Evolutionary conservation across 2,797 vertebrate genomes (phyloP), one percentile per base, ranked within the genome.

Genomic region (Vultur gryphus): DNA sequence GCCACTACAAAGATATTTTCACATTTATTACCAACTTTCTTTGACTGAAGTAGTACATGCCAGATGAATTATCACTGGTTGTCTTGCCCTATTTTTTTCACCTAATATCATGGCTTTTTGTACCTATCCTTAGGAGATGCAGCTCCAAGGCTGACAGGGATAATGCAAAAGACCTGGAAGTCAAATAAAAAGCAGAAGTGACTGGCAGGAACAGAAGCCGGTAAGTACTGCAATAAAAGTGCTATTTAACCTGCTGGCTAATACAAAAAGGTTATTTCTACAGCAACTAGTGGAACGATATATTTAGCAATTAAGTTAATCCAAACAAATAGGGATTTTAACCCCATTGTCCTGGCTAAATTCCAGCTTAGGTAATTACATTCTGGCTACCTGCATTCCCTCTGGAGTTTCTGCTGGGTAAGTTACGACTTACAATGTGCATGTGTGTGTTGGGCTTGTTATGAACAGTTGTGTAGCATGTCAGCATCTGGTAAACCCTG

Each of bases 301-400:
- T 91, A 92, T 95, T 97, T 92, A 95, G 71, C 80, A 97, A 96
- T 85, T 92, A 87, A 95, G 72, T 95, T 81, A 95, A 75, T 92
- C 70, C 76, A 93, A 86, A 90, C 90, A 89, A 96, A 84, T 89
- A 82, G 41, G 72, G 65, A 96, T 65, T 90, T 96, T 85, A 65
- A 91, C 65, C 62, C 66, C 20, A n/a, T 54, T 67, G n/a, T 85
- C 76, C 57, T 96, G 87, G 73, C 84, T 89, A 81, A 95, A 82
- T 65, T 95, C 81, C 81, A 95, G 37, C 11, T 25, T 19, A 64
- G 57, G 46, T 71, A 79, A 96, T 96, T 97, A 58, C 12, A 57
- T 90, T 93, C 83, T 85, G 84, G 26, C 78, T 92, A 87, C 83
- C 49, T 97, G 59, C 43, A 55, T 90, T 91, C 77, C 84, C 87